A percentile compares a stretch with the other conserved stretches of the same genome.
phyloP scores from a whole-genome alignment of 1,140 invertebrate species.

The Charaxes varanes region DNA sequence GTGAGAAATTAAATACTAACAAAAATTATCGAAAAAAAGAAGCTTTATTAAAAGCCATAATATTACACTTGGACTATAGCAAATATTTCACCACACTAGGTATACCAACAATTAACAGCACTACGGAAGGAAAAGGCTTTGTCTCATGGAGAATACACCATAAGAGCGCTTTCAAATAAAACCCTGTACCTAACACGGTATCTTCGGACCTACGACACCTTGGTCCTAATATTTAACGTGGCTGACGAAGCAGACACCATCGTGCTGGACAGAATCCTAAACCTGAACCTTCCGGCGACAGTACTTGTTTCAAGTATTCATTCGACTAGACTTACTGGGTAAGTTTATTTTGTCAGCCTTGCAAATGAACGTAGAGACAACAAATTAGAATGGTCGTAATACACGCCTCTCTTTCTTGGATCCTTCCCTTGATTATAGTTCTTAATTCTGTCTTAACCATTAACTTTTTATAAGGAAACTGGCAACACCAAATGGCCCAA shows the following conservation, averaged over 20 bases:
- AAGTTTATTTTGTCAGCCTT: conserved; percentile 23
- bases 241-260: conserved; percentile 36
- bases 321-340: conserved; percentile 43
- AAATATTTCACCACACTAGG: conserved; percentile 33
- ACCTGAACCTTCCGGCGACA: conserved; percentile 39
- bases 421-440: too few relatives aligned
- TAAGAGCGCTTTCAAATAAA: conserved; percentile 42
- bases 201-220: conserved; percentile 42
- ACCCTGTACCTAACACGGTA: conserved; percentile 42
- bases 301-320: conserved; percentile 53
- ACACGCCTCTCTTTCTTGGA: too few relatives aligned
- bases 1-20: too few relatives aligned
- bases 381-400: too few relatives aligned
- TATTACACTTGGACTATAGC: too few relatives aligned
- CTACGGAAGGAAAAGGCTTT: conserved; percentile 43
- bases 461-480: too few relatives aligned
- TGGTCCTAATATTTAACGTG: conserved; percentile 59
- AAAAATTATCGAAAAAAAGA: too few relatives aligned
- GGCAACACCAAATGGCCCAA: too few relatives aligned
- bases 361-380: too few relatives aligned
- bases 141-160: conserved; percentile 52
- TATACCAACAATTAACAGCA: conserved; percentile 50
- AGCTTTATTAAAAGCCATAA: too few relatives aligned
- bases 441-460: too few relatives aligned
- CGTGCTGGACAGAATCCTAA: conserved; percentile 27